Percentiles rank a stretch among this genome's conserved stretches.
phyloP scores from a whole-genome alignment of 2,797 vertebrate genomes.

The Syndactyla subalaris region DNA sequence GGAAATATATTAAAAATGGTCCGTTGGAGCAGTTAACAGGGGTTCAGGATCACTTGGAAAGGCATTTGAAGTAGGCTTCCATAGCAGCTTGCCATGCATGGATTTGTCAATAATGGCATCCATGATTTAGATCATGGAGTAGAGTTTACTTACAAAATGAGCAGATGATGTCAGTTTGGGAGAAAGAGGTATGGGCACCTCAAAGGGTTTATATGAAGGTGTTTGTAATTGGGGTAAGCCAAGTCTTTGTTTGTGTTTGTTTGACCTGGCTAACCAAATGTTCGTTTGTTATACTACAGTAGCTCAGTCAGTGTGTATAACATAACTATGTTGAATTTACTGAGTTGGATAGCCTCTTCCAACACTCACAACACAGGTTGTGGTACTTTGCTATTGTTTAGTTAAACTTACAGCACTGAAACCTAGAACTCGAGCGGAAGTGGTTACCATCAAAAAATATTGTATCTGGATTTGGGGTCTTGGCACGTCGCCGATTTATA shows the following conservation, averaged over 20 bases:
- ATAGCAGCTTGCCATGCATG: not conserved
- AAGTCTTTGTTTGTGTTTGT: not conserved
- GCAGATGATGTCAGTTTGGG: not conserved
- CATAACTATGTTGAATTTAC: not conserved
- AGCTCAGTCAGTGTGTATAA: not conserved
- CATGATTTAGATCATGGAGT: not conserved
- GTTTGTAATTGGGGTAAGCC: not conserved
- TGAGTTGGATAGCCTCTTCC: not conserved
- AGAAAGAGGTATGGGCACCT: not conserved
- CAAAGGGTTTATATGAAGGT: not conserved
- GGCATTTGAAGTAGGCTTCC: not conserved
- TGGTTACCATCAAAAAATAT: not conserved
- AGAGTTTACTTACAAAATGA: not conserved
- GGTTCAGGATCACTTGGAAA: not conserved
- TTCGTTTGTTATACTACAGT: not conserved
- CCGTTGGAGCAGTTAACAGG: not conserved
- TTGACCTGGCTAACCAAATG: not conserved
- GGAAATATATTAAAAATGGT: not conserved
- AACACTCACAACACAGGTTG: not conserved
- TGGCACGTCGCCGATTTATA: not conserved
- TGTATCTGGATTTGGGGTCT: not conserved
- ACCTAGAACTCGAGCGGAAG: not conserved
- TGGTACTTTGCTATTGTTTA: not conserved
- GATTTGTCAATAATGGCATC: not conserved
- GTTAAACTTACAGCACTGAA: not conserved